Base-by-base conservation (phyloP, 2,797 vertebrate species). In the Pseudochirops corinnae region DNA sequence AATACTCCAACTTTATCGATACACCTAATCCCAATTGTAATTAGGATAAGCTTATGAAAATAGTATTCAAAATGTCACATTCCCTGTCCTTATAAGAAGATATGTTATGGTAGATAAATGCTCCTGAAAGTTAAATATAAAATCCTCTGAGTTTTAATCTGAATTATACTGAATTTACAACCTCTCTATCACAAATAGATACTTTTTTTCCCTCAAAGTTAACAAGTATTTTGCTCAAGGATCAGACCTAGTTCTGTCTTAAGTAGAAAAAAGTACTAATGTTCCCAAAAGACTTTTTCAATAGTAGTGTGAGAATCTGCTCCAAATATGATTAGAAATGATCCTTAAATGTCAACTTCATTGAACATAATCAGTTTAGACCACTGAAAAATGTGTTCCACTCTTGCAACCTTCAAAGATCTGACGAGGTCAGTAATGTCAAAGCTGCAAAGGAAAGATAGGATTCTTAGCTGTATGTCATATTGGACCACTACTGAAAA, bases 281-380 rank as follows among this genome's bases (percentile, higher is more conserved):
- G 90, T 95, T 97, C 95, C 97, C 95, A 94, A 67, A 87, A 97
- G 39, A 52, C 58, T 98, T 98, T 97, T 94, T 91, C 90, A 97
- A 96, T 91, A 94, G 52, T 91, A 97, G 31, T 94, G 52, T 55
- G 52, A 97, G 92, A 92, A 96, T 97, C 93, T 96, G 33, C 13
- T 98, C 57, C 91, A 98, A 98, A 98, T 97, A 93, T 98, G 97
- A 98, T 98, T 98, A 98, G 97, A 97, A 98, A 97, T 97, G 92
- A 97, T 98, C 74, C 67, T 97, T 96, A 98, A 97, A 98, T 97
- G 93, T 95, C 91, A 39, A 97, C 93, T 98, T 98, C 92, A 96
- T 74, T 96, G 95, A 98, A 53, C 91, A 56, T 97, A 98, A 98
- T 98, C 97, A 98, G 95, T 91, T 98, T 98, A 98, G 82, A 91